Conservation (phyloP, 2,888 invertebrate genomes). For the Tuberolachnus salignus region DNA sequence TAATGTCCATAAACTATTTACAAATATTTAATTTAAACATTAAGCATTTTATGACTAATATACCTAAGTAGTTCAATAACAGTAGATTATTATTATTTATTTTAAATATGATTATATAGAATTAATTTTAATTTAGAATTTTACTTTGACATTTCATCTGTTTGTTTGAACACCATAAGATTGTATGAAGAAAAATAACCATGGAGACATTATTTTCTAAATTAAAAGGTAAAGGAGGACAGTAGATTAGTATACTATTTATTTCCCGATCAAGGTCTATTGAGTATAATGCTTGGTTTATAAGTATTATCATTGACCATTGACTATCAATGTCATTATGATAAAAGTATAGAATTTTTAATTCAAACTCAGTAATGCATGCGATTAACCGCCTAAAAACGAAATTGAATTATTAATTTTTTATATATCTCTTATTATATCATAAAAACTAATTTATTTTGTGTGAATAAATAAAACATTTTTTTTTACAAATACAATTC, state of each 20-base stretch:
- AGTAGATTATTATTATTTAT: neutral
- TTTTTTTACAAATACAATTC: neutral
- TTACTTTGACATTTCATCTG: neutral
- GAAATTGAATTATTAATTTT: neutral
- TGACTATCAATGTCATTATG: neutral
- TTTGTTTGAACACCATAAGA: neutral
- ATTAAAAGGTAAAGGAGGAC: slow-evolving; percentile 30
- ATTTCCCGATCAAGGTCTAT: slow-evolving; percentile 22
- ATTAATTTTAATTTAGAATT: neutral
- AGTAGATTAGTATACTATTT: slow-evolving; percentile 15
- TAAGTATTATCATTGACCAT: neutral
- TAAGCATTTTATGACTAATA: neutral
- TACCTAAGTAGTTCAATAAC: neutral
- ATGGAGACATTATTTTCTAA: slow-evolving; percentile 21
- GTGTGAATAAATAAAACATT: neutral
- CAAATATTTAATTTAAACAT: neutral
- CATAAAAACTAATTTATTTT: neutral
- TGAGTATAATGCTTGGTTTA: slow-evolving; percentile 37
- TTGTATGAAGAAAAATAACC: neutral
- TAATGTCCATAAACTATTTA: neutral
- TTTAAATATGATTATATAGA: neutral
- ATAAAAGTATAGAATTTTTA: neutral
- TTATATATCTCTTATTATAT: neutral
- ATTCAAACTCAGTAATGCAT: neutral
- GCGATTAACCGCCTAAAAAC: neutral